Evolutionary conservation across 2,797 vertebrate genomes (phyloP), one percentile per base, ranked within the genome.

Genomic region (Gambusia yucatana): DNA sequence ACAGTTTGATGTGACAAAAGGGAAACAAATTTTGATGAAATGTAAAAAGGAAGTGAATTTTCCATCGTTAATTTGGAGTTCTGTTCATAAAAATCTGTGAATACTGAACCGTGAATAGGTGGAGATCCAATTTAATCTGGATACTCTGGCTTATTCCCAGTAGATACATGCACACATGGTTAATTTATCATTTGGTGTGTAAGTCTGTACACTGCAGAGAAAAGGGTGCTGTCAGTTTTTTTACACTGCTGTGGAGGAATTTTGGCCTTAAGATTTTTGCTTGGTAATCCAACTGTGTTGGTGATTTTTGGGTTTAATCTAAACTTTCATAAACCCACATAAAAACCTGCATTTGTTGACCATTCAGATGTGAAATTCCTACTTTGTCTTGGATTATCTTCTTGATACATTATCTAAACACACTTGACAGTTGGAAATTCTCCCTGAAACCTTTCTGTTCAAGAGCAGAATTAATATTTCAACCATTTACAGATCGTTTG

Each of bases 1-100:
- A 84, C 85, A 86, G 76, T 72, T 77, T 13, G 76, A 86, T 73
- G 65, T 63, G 75, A 85, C 75, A 52, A 72, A 75, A 77, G 30
- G 59, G 4, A 41, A 65, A 20, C 0, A 25, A 6, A 41, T 67
- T 67, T 30, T 43, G 63, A 67, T 41, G 9, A 41, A 67, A 39
- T 65, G 33, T 65, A 36, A 39, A 65, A 65, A 20, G 17, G 61
- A 16, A 20, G 59, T 1, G 6, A 20, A 14, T 52, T 52, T 52
- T 25, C 22, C 1, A 11, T 57, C 1, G 0, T n/a, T 28, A n/a
- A 57, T 57, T 57, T 57, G 4, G 25, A 57, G 25, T 28, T 57
- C 9, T 28, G 25, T 28, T 57, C 52, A 28, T 13, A n/a, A 25
- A 25, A 52, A 50, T 50, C 47, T 7, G 47, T 3, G 20, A 52